Percentiles rank a stretch among this genome's conserved stretches.
These are phyloP conservation scores for Odontocerum albicorne DNA, from an alignment of 2,888 invertebrate species.

Conservation along the genomic window DNA sequence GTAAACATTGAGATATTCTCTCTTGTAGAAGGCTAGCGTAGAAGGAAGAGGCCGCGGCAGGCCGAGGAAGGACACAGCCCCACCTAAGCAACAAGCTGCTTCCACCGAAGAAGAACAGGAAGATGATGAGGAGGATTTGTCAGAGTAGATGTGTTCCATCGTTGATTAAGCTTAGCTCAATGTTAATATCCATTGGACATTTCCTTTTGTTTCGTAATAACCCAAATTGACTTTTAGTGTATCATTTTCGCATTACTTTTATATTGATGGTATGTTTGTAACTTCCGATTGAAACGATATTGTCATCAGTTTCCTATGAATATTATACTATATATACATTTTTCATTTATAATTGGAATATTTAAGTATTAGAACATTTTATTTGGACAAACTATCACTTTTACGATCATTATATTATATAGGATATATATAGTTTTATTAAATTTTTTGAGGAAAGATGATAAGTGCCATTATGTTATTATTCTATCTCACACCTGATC, in stretches of 20 bases:
- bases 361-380: slow-evolving; percentile 11
- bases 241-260: slow-evolving; percentile 9
- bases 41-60: slow-evolving; percentile 52
- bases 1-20: too few relatives aligned
- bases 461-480: slow-evolving; percentile 22
- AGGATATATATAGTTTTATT: slow-evolving; percentile 9
- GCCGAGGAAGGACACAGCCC: slow-evolving; percentile 54
- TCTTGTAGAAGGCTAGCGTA: slow-evolving; percentile 26
- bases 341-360: slow-evolving; percentile 12
- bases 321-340: too few relatives aligned
- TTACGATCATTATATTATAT: slow-evolving; percentile 10
- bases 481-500: slow-evolving; percentile 6
- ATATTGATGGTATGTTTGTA: slow-evolving; percentile 8
- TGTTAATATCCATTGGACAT: slow-evolving; percentile 17
- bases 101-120: slow-evolving; percentile 57
- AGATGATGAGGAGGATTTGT: slow-evolving; percentile 49
- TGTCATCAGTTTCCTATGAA: too few relatives aligned
- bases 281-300: slow-evolving; percentile 2
- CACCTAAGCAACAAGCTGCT: slow-evolving; percentile 55
- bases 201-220: slow-evolving; percentile 8
- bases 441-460: slow-evolving; percentile 13
- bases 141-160: slow-evolving; percentile 1
- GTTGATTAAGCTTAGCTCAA: slow-evolving; percentile 14
- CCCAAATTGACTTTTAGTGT: slow-evolving; percentile 12
- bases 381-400: slow-evolving; percentile 6